Percentiles rank a stretch among this genome's conserved stretches.
phyloP scores from a whole-genome alignment of 2,113 vertebrate genomes.

The Gulo gulo region DNA sequence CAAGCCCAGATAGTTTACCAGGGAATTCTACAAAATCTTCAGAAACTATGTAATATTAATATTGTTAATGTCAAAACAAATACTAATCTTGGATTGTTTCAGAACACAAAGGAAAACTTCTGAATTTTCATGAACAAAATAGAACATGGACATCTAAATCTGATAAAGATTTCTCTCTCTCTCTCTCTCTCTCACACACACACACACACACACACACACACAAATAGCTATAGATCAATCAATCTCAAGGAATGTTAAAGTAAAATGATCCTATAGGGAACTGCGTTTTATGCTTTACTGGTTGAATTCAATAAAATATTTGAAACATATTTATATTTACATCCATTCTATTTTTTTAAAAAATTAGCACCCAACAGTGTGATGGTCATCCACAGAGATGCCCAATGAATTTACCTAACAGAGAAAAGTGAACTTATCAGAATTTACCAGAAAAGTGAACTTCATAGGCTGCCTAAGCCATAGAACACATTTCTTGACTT shows the following conservation, averaged over 20 bases:
- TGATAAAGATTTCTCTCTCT: background rate
- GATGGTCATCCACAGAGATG: background rate
- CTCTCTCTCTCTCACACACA: background rate
- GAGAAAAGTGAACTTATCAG: background rate
- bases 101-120: background rate
- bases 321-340: background rate
- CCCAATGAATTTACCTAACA: background rate
- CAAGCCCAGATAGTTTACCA: background rate
- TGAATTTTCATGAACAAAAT: background rate
- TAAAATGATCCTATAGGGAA: background rate
- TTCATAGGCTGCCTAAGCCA: background rate
- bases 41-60: background rate
- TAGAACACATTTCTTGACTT: background rate
- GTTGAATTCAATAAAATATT: background rate
- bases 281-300: background rate
- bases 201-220: background rate
- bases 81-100: background rate
- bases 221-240: background rate
- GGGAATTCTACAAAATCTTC: background rate
- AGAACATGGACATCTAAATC: background rate
- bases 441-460: background rate
- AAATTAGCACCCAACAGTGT: background rate
- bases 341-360: background rate
- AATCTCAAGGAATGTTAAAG: background rate
- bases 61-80: background rate